Conservation (phyloP, 2,888 invertebrate species). For the Meliscaeva auricollis region DNA sequence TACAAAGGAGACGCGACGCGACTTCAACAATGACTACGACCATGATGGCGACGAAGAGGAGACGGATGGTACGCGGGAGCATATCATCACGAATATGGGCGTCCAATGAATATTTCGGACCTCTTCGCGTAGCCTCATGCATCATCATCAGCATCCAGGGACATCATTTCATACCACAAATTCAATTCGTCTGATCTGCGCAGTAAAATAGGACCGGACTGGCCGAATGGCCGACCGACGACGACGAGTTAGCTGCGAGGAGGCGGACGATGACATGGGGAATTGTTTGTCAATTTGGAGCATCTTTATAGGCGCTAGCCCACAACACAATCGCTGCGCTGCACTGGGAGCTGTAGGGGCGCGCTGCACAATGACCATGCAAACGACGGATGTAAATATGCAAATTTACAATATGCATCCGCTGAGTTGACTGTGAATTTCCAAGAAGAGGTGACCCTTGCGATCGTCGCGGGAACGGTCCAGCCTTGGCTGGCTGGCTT, state of each 20-base stretch:
- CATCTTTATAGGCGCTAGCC: conserved; percentile 76
- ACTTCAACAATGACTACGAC: background rate
- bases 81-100: conserved; percentile 76
- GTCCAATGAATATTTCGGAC: conserved; percentile 74
- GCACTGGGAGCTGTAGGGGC: conserved; percentile 45
- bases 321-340: conserved; percentile 71
- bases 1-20: conserved; percentile 45
- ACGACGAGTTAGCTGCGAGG: background rate
- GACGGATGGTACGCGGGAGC: conserved; percentile 43
- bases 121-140: conserved; percentile 68
- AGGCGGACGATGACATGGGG: conserved; percentile 65
- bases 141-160: conserved; percentile 72
- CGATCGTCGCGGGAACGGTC: conserved; percentile 51
- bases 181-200: conserved; percentile 63
- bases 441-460: conserved; percentile 69
- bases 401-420: conserved; percentile 76
- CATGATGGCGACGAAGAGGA: background rate
- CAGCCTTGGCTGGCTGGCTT: conserved; percentile 56
- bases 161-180: conserved; percentile 69
- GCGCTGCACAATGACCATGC: conserved; percentile 72
- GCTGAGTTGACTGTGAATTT: conserved; percentile 56
- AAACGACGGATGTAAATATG: conserved; percentile 76
- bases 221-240: background rate
- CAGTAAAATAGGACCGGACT: background rate
- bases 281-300: conserved; percentile 76